These are phyloP conservation scores for Portevinia maculata DNA, from an alignment of 2,888 invertebrate species.

Conservation along the genomic window DNA sequence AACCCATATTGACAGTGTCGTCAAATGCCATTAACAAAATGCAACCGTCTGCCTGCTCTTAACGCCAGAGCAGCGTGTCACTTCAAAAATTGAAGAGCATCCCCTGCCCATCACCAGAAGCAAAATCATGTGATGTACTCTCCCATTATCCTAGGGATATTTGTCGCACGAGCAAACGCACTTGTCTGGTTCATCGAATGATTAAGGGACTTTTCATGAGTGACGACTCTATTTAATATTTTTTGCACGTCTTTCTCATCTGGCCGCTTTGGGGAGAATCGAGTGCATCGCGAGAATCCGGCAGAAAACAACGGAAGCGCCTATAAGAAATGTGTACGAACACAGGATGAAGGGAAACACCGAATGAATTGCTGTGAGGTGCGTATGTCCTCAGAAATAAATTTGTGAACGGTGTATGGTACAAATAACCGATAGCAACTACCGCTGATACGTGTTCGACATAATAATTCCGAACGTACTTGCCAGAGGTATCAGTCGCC, in stretches of 20 bases:
- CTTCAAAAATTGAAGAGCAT: conserved; percentile 64
- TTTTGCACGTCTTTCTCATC: conserved; percentile 58
- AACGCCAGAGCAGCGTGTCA: conserved; percentile 42
- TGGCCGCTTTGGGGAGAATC: conserved; percentile 18
- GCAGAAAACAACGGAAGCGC: conserved; percentile 45
- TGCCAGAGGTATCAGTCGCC: conserved; percentile 39
- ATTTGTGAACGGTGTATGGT: conserved; percentile 44
- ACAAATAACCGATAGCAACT: conserved; percentile 56
- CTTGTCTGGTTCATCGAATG: conserved; percentile 68
- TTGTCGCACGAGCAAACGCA: conserved; percentile 71
- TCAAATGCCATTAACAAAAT: conserved; percentile 67
- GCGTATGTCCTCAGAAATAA: conserved; percentile 20
- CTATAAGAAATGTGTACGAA: conserved; percentile 1
- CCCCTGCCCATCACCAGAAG: conserved; percentile 26
- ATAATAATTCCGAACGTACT: conserved; percentile 50
- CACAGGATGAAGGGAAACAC: conserved; percentile 29
- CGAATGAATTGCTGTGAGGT: conserved; percentile 56
- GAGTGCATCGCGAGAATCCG: conserved; percentile 50
- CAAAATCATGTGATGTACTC: conserved; percentile 26
- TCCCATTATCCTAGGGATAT: conserved; percentile 62
- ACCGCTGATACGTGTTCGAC: conserved; percentile 59
- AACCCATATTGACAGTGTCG: conserved; percentile 32
- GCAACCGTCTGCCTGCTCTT: conserved; percentile 31
- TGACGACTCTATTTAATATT: conserved; percentile 59
- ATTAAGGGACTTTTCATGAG: conserved; percentile 37